A percentile compares a stretch with the other conserved stretches of the same genome.
Conservation (phyloP, 2,888 invertebrate genomes). For the Lasioglossum calceatum region DNA sequence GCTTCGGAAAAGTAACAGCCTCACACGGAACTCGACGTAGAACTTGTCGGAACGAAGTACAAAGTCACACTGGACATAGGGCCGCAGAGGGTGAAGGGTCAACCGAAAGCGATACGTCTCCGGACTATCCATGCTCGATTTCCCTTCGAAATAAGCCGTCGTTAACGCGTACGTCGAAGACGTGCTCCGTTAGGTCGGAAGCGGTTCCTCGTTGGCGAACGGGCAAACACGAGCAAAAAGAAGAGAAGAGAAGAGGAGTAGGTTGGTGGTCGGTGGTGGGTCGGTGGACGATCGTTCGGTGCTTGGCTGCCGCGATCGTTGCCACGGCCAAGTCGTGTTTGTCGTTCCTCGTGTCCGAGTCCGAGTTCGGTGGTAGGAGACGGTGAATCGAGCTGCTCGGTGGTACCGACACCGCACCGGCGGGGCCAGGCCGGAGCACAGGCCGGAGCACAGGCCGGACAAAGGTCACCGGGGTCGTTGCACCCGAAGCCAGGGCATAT, state of each 20-base stretch:
- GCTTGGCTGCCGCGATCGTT: slow-evolving; percentile 39
- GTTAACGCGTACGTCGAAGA: background rate
- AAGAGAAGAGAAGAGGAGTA: background rate
- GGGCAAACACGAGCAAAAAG: slow-evolving; percentile 33
- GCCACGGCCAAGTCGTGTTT: slow-evolving; percentile 49
- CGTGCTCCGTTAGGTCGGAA: background rate
- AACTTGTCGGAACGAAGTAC: background rate
- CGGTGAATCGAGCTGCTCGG: slow-evolving; percentile 56
- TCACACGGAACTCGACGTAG: no score
- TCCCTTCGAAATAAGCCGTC: background rate
- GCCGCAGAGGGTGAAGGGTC: background rate
- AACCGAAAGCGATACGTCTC: background rate
- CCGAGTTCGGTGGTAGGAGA: slow-evolving; percentile 49
- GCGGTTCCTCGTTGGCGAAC: slow-evolving; percentile 23
- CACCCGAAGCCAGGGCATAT: slow-evolving; percentile 83
- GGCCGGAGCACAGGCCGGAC: slow-evolving; percentile 82
- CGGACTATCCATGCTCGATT: background rate
- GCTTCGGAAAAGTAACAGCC: no score
- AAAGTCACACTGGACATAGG: background rate
- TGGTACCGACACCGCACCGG: slow-evolving; percentile 68
- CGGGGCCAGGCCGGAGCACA: slow-evolving; percentile 77
- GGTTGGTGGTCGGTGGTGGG: slow-evolving; percentile 30
- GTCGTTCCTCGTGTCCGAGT: slow-evolving; percentile 51
- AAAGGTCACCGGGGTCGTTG: slow-evolving; percentile 83
- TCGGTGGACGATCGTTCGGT: slow-evolving; percentile 33